A percentile compares a stretch with the other conserved stretches of the same genome.
Evolutionary conservation across 1,140 invertebrate species (phyloP).

Genomic region (Hirudo medicinalis): DNA sequence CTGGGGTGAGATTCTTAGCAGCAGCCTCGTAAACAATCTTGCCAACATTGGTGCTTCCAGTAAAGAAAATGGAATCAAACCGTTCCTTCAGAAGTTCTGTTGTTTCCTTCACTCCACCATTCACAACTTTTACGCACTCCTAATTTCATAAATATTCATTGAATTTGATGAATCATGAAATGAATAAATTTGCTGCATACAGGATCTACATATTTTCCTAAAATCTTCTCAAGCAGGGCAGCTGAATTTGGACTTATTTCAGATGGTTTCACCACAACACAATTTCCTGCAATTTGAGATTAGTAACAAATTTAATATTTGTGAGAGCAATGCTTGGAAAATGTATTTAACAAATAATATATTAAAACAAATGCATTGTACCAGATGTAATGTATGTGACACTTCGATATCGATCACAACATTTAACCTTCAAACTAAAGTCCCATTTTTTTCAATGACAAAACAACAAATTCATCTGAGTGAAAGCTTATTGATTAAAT

Average conservation of each 20-base stretch:
- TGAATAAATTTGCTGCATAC: constrained; percentile 39
- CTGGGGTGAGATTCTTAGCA: constrained; percentile 80
- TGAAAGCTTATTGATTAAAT: not conserved
- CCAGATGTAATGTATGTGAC: too few species aligned
- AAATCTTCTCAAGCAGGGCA: constrained; percentile 56
- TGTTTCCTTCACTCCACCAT: constrained; percentile 70
- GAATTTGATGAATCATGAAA: too few species aligned
- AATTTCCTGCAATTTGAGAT: constrained; percentile 53
- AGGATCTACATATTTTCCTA: constrained; percentile 80
- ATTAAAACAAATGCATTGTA: too few species aligned
- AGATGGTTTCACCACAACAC: constrained; percentile 86
- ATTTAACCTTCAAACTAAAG: not conserved
- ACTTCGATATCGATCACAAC: too few species aligned
- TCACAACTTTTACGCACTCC: constrained; percentile 48
- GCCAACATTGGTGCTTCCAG: constrained; percentile 72
- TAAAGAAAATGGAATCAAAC: constrained; percentile 97
- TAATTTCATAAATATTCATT: constrained; percentile 25
- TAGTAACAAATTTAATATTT: not conserved
- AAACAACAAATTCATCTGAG: not conserved
- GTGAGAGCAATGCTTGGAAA: not conserved
- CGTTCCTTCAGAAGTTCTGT: constrained; percentile 67
- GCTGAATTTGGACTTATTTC: constrained; percentile 64
- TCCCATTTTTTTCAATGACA: not conserved
- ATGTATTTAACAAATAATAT: not conserved
- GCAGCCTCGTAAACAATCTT: constrained; percentile 76